These are phyloP conservation scores for Tetragonisca angustula DNA, from an alignment of 2,888 invertebrate species.

Conservation along the genomic window DNA sequence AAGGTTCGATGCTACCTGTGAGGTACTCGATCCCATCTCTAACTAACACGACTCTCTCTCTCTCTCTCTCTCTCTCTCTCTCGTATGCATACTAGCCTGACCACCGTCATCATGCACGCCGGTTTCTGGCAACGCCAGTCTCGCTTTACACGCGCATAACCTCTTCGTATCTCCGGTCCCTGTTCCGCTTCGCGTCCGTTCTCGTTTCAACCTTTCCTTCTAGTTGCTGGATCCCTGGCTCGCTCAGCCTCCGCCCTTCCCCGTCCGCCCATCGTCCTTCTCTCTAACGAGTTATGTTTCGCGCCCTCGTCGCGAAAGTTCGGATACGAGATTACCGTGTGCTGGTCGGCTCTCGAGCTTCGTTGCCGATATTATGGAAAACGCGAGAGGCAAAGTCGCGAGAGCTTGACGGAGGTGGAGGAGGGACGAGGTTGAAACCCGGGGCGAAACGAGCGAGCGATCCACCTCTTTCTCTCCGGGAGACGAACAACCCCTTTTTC, in stretches of 20 bases:
- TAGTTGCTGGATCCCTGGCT: not conserved
- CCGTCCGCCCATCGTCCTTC: constrained; percentile 39
- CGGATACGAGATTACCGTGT: constrained; percentile 69
- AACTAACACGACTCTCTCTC: too few relatives aligned
- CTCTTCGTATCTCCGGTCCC: constrained; percentile 17
- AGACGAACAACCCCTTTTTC: not conserved
- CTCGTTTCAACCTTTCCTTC: constrained; percentile 17
- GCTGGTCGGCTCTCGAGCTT: constrained; percentile 56
- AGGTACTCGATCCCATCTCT: too few relatives aligned
- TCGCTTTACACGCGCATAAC: constrained; percentile 47
- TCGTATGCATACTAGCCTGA: not conserved
- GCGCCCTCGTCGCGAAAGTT: constrained; percentile 68
- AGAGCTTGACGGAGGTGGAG: not conserved
- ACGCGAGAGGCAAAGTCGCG: constrained; percentile 40
- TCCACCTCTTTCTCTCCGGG: not conserved
- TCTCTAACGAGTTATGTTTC: constrained; percentile 71
- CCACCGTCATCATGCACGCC: constrained; percentile 47
- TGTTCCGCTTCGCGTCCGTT: not conserved
- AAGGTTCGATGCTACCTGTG: too few relatives aligned
- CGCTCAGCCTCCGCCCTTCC: constrained; percentile 38
- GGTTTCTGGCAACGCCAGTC: constrained; percentile 53
- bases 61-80: not conserved
- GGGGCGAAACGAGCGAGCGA: not conserved
- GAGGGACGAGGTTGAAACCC: not conserved
- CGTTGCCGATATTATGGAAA: constrained; percentile 64